Conservation (phyloP, 2,888 invertebrate genomes). For the Pedicia rivosa region DNA sequence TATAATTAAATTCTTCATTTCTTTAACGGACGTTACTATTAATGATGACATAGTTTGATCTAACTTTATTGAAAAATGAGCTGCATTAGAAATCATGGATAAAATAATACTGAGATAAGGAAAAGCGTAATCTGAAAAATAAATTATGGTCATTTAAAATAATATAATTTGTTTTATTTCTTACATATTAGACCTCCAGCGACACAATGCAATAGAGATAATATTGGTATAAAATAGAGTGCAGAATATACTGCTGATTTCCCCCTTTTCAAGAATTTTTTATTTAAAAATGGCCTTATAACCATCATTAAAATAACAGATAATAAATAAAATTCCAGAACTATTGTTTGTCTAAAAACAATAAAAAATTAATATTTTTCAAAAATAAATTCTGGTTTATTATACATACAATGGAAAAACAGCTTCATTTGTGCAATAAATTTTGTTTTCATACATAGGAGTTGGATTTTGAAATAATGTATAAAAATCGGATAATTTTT, state of each 20-base stretch:
- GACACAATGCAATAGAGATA: conserved; percentile 72
- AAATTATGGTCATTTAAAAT: conserved; percentile 12
- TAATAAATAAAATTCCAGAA: conserved; percentile 77
- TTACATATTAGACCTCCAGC: conserved; percentile 85
- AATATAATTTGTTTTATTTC: conserved; percentile 20
- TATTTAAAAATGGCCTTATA: conserved; percentile 58
- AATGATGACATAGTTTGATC: conserved; percentile 70
- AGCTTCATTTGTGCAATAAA: conserved; percentile 95
- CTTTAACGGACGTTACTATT: conserved; percentile 55
- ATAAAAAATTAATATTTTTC: conserved; percentile 6
- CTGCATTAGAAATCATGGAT: conserved; percentile 84
- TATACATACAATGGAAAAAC: conserved; percentile 79
- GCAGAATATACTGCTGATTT: conserved; percentile 82
- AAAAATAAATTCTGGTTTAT: conserved; percentile 3
- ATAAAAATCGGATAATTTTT: conserved; percentile 88
- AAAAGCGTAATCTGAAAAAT: conserved; percentile 75
- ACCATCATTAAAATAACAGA: conserved; percentile 64
- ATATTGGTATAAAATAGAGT: conserved; percentile 81
- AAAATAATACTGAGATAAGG: conserved; percentile 83
- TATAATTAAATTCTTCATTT: conserved; percentile 68
- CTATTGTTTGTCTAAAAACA: conserved; percentile 69
- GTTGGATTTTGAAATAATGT: conserved; percentile 87
- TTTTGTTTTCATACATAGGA: conserved; percentile 72
- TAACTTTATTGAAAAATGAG: conserved; percentile 74
- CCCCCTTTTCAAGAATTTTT: conserved; percentile 46